Percentiles rank a stretch among this genome's conserved stretches.
Evolutionary conservation across 2,797 vertebrate species (phyloP).

Genomic region (Danio jaintianensis): DNA sequence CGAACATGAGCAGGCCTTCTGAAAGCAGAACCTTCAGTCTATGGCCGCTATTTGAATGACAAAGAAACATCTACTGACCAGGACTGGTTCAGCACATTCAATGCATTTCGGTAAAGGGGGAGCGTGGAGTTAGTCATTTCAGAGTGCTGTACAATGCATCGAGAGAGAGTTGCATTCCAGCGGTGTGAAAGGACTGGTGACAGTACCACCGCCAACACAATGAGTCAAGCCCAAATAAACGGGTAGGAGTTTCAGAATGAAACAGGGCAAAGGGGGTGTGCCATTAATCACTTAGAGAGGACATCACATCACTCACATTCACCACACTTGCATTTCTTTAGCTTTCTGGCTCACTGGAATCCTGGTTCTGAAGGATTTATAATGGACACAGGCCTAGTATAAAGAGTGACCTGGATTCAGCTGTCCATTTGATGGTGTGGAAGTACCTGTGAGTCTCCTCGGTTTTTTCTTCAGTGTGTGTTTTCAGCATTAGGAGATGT

Average conservation of each 20-base stretch:
- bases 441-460: constrained; percentile 95
- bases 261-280: constrained; percentile 63
- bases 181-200: constrained; percentile 81
- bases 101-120: constrained; percentile 80
- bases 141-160: constrained; percentile 81
- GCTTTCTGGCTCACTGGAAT: constrained; percentile 9
- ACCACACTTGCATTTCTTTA: constrained; percentile 23
- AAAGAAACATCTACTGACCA: constrained; percentile 68
- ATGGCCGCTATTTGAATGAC: constrained; percentile 54
- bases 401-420: constrained; percentile 6
- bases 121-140: constrained; percentile 78
- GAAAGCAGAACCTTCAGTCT: constrained; percentile 1
- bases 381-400: not conserved
- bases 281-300: constrained; percentile 87
- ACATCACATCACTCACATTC: constrained; percentile 74
- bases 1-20: constrained; percentile 26
- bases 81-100: constrained; percentile 84
- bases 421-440: not conserved
- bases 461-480: constrained; percentile 93
- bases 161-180: constrained; percentile 86
- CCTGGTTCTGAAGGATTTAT: not conserved
- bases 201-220: constrained; percentile 79
- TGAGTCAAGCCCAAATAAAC: constrained; percentile 83
- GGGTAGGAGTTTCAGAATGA: constrained; percentile 77
- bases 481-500: constrained; percentile 90